These are phyloP conservation scores for Furcifer pardalis DNA, from an alignment of 2,797 vertebrate species.

Conservation along the genomic window DNA sequence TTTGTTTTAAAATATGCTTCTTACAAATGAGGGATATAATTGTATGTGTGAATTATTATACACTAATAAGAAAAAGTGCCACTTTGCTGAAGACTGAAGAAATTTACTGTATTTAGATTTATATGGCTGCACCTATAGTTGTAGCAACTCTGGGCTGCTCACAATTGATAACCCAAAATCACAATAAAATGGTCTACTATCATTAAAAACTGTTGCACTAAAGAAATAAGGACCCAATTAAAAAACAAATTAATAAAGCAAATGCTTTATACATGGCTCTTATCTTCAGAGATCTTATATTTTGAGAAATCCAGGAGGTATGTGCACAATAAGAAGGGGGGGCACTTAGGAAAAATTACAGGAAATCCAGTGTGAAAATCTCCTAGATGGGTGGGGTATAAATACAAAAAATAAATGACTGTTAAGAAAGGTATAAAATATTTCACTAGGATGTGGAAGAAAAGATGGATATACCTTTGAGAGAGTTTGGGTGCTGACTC, in stretches of 20 bases:
- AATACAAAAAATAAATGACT: too few relatives aligned
- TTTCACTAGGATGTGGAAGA: neutral
- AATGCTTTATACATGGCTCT: neutral
- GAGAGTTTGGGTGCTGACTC: neutral
- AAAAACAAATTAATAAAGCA: too few relatives aligned
- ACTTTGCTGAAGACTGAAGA: neutral
- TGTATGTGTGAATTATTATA: neutral
- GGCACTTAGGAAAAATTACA: neutral
- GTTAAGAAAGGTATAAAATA: neutral
- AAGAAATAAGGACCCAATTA: too few relatives aligned
- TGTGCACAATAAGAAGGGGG: neutral
- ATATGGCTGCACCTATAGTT: too few relatives aligned
- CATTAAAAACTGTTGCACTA: too few relatives aligned
- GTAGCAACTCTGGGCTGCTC: too few relatives aligned
- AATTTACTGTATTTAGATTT: too few relatives aligned
- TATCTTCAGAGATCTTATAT: neutral
- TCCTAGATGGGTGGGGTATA: too few relatives aligned
- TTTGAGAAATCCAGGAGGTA: constrained; percentile 4
- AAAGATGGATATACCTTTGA: neutral
- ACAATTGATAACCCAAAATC: too few relatives aligned
- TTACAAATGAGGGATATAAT: neutral
- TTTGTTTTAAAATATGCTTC: neutral
- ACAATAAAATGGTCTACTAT: too few relatives aligned
- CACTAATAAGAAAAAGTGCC: neutral
- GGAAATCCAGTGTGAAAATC: neutral